phyloP scores from a whole-genome alignment of 2,797 vertebrate genomes.

The Halcyon badia region DNA sequence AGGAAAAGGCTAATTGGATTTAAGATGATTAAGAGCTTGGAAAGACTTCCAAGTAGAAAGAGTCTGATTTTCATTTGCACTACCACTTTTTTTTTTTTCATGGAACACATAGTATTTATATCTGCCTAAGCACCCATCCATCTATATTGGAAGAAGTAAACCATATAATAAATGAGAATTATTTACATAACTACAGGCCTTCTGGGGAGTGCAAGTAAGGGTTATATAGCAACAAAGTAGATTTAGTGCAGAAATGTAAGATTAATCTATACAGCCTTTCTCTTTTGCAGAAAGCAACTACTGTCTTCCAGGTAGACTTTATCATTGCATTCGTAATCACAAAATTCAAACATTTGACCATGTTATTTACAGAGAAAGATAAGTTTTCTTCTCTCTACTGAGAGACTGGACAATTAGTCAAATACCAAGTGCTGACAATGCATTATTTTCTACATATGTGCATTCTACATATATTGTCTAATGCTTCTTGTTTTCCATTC shows the following conservation, averaged over 20 bases:
- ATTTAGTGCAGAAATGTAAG: conserved; percentile 6
- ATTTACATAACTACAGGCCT: conserved; percentile 11
- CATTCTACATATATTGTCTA: not conserved
- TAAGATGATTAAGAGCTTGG: conserved; percentile 61
- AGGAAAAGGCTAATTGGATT: conserved; percentile 68
- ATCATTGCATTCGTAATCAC: not conserved
- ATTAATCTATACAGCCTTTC: not conserved
- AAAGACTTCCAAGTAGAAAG: conserved; percentile 48
- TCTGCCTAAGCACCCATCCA: conserved; percentile 17
- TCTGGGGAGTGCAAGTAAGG: conserved; percentile 16
- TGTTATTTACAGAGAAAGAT: not conserved
- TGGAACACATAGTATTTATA: conserved; percentile 41
- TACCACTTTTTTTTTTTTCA: not conserved
- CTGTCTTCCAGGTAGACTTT: not conserved
- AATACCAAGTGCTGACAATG: not conserved
- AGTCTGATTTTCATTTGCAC: conserved; percentile 46
- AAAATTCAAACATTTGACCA: not conserved
- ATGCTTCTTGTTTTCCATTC: not conserved
- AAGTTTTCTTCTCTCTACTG: not conserved
- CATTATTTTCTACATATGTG: not conserved
- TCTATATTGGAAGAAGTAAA: conserved; percentile 20
- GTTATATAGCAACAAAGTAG: not conserved
- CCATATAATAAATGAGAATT: conserved; percentile 5
- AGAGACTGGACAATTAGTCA: not conserved
- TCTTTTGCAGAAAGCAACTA: not conserved